Conservation (phyloP, 2,797 vertebrate species). For the Chiloscyllium punctatum region DNA sequence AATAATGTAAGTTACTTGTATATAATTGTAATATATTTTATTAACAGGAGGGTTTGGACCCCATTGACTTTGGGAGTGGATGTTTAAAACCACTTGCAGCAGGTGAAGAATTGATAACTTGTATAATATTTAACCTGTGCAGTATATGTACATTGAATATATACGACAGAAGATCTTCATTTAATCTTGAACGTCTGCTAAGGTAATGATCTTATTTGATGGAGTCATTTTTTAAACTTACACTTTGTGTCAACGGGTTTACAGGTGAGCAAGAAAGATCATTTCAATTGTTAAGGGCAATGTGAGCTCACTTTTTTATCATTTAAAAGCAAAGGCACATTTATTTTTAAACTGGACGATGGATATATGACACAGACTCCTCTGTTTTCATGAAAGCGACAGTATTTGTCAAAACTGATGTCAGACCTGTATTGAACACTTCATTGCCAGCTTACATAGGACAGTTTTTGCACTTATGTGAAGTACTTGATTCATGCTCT, state of each 20-base stretch:
- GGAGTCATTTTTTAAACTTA: not conserved
- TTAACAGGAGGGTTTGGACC: conserved; percentile 5
- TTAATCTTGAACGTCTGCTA: not conserved
- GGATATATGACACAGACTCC: not conserved
- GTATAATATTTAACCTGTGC: conserved; percentile 29
- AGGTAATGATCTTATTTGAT: not conserved
- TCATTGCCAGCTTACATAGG: not conserved
- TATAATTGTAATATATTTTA: conserved; percentile 36
- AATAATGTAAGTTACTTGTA: conserved; percentile 34
- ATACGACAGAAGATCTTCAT: not conserved
- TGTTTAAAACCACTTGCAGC: not conserved
- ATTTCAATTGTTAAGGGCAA: not conserved
- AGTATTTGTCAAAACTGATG: conserved; percentile 2
- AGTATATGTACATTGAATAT: conserved; percentile 17
- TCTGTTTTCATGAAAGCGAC: not conserved
- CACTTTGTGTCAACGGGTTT: not conserved
- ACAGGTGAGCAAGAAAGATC: not conserved
- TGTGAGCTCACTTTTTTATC: conserved; percentile 9
- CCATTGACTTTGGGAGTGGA: conserved; percentile 8
- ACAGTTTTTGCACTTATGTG: conserved; percentile 35
- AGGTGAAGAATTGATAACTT: not conserved
- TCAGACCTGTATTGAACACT: not conserved
- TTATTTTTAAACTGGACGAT: not conserved
- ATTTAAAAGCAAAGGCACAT: not conserved
- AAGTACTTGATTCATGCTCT: not conserved